Conservation (phyloP, 2,888 invertebrate genomes). For the Mimas tiliae region DNA sequence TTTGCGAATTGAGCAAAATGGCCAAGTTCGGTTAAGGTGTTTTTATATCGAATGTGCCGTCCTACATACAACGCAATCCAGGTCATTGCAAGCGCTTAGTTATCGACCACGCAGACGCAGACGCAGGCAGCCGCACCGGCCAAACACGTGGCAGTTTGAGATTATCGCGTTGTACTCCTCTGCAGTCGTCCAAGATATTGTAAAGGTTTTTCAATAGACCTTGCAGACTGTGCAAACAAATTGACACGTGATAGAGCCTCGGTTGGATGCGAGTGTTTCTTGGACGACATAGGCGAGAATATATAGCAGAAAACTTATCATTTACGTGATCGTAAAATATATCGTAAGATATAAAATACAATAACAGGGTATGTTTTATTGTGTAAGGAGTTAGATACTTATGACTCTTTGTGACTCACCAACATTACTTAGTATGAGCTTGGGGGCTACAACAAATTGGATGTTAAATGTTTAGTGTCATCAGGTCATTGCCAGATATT, state of each 20-base stretch:
- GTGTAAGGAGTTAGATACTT: too few species aligned
- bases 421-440: neutral
- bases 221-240: too few species aligned
- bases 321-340: too few species aligned
- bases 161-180: neutral
- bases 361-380: too few species aligned
- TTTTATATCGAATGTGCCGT: constrained; percentile 4
- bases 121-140: neutral
- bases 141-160: constrained; percentile 1
- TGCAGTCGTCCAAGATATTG: neutral
- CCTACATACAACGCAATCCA: constrained; percentile 19
- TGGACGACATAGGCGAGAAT: too few species aligned
- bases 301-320: too few species aligned
- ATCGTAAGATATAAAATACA: too few species aligned
- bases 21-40: constrained; percentile 11
- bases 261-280: too few species aligned
- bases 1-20: constrained; percentile 5
- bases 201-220: too few species aligned
- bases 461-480: neutral
- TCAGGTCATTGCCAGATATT: neutral
- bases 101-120: constrained; percentile 1
- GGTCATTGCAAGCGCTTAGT: constrained; percentile 22
- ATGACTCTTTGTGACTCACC: too few species aligned
- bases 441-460: neutral
- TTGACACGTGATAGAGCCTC: too few species aligned